phyloP scores from a whole-genome alignment of 2,888 invertebrate species.

The Callimorpha dominula region DNA sequence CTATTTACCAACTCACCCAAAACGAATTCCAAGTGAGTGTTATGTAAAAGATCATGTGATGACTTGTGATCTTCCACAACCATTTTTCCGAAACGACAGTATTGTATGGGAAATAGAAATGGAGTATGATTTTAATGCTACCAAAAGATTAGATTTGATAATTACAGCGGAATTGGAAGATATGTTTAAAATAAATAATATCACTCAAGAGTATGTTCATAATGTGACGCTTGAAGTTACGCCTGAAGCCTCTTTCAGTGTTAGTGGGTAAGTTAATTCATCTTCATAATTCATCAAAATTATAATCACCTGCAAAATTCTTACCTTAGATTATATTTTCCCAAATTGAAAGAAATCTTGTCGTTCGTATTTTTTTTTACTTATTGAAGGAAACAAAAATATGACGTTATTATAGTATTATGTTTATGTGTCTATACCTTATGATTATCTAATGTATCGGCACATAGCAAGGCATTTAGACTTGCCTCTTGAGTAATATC shows the following conservation, averaged over 20 bases:
- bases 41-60: conserved; percentile 62
- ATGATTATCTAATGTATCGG: too few species aligned
- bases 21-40: conserved; percentile 71
- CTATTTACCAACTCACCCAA: conserved; percentile 66
- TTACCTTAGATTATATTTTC: too few species aligned
- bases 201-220: conserved; percentile 55
- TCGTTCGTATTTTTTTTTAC: too few species aligned
- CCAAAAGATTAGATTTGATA: conserved; percentile 51
- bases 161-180: conserved; percentile 65
- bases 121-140: conserved; percentile 63
- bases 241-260: conserved; percentile 62
- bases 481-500: too few species aligned
- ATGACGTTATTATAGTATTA: too few species aligned
- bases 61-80: conserved; percentile 70
- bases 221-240: conserved; percentile 58
- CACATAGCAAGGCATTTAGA: too few species aligned
- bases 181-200: conserved; percentile 59
- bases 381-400: too few species aligned
- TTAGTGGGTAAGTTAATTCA: conserved; percentile 65
- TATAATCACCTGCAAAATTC: too few species aligned
- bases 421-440: too few species aligned
- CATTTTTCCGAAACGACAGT: conserved; percentile 62
- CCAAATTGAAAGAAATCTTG: too few species aligned
- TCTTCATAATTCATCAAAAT: background rate
- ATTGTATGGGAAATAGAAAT: conserved; percentile 72